Evolutionary conservation across 2,113 vertebrate genomes (phyloP).

Genomic region (Phalacrocorax pelagicus): DNA sequence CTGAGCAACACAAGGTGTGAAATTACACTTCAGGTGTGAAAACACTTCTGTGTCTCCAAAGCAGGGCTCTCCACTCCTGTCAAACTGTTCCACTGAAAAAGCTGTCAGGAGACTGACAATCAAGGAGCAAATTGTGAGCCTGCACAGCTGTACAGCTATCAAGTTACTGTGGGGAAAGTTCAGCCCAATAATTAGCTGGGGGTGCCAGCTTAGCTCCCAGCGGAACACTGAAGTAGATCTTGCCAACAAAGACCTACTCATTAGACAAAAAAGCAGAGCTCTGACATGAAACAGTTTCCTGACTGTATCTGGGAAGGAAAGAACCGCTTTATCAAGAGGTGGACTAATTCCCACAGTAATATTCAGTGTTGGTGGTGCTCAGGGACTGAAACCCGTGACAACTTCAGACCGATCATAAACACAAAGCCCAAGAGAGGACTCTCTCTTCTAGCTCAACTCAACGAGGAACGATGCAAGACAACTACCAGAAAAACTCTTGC

Average conservation of each 20-base stretch:
- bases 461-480: background rate
- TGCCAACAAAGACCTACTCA: slow-evolving; percentile 3
- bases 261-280: slow-evolving; percentile 15
- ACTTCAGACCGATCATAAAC: background rate
- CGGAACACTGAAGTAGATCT: background rate
- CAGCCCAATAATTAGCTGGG: background rate
- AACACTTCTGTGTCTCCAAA: slow-evolving; percentile 74
- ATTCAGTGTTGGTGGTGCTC: background rate
- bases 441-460: background rate
- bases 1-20: slow-evolving; percentile 79
- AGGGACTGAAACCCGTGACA: background rate
- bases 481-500: background rate
- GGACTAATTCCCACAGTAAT: background rate
- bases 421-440: background rate
- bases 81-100: slow-evolving; percentile 69
- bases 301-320: background rate
- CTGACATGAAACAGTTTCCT: background rate
- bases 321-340: background rate
- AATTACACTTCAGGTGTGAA: slow-evolving; percentile 81
- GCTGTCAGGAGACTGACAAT: slow-evolving; percentile 70
- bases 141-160: slow-evolving; percentile 39
- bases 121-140: slow-evolving; percentile 41
- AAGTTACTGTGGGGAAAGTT: slow-evolving; percentile 16
- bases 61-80: slow-evolving; percentile 66
- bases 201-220: slow-evolving; percentile 9